These are phyloP conservation scores for Dexiosoma caninum DNA, from an alignment of 2,888 invertebrate genomes.

Conservation along the genomic window DNA sequence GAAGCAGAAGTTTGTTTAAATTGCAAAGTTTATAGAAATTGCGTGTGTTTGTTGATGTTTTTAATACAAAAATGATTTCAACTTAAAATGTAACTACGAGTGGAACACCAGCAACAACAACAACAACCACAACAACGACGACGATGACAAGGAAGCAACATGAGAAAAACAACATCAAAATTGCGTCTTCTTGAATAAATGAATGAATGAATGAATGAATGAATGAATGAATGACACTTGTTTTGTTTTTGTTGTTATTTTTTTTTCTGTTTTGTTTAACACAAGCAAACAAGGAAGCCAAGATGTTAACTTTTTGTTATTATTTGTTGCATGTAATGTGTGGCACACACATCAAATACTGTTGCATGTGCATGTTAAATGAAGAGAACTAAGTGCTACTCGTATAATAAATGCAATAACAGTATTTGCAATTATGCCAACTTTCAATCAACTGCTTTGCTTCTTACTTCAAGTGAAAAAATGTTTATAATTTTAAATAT, in stretches of 20 bases:
- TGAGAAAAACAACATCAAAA: neutral
- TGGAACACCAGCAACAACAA: too few relatives aligned
- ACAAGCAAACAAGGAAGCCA: slow-evolving; percentile 31
- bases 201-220: slow-evolving; percentile 1
- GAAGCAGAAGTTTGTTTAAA: neutral
- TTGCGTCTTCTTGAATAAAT: neutral
- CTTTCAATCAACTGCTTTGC: slow-evolving; percentile 10
- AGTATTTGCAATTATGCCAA: neutral
- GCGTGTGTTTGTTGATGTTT: neutral
- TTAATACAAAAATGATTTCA: slow-evolving; percentile 3
- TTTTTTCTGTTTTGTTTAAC: too few relatives aligned
- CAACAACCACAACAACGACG: too few relatives aligned
- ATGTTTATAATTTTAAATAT: neutral
- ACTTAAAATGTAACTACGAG: neutral
- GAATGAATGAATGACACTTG: slow-evolving; percentile 7
- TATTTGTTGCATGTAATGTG: neutral
- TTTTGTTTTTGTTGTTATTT: neutral
- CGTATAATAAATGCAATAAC: too few relatives aligned
- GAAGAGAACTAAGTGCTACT: slow-evolving; percentile 23
- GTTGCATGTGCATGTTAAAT: slow-evolving; percentile 31
- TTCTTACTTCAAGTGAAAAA: neutral
- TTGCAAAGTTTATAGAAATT: neutral
- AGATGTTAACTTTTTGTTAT: slow-evolving; percentile 9
- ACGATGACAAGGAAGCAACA: neutral
- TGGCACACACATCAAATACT: neutral